phyloP scores from a whole-genome alignment of 2,888 invertebrate species.

The Folsomia candida region DNA sequence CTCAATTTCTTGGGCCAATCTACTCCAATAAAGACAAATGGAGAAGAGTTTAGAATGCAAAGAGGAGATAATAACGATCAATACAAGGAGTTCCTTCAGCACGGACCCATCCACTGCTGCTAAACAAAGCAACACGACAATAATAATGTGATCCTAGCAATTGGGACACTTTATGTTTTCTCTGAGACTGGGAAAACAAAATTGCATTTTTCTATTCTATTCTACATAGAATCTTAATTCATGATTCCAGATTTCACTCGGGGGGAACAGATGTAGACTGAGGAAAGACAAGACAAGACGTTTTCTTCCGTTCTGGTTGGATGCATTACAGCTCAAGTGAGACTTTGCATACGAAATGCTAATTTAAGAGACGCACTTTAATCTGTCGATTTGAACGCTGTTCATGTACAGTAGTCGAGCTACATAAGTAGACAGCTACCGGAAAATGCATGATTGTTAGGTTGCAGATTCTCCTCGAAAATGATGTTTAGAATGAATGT shows the following conservation, averaged over 20 bases:
- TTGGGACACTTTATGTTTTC: neutral
- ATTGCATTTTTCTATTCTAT: neutral
- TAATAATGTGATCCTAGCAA: neutral
- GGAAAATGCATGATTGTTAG: too few species aligned
- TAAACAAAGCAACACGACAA: neutral
- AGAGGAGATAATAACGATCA: constrained; percentile 1
- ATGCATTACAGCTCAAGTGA: constrained; percentile 18
- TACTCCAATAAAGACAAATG: neutral
- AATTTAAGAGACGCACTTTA: constrained; percentile 27
- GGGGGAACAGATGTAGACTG: neutral
- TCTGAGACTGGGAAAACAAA: neutral
- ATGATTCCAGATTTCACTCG: neutral
- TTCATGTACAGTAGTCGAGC: constrained; percentile 24
- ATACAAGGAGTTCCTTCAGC: neutral
- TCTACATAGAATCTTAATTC: neutral
- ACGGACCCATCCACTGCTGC: neutral
- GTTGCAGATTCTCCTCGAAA: too few species aligned
- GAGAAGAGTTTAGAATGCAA: neutral
- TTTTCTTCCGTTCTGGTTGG: neutral
- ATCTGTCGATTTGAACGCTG: constrained; percentile 40
- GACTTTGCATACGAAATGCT: constrained; percentile 29
- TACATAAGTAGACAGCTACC: constrained; percentile 10
- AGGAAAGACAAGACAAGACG: neutral
- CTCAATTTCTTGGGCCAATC: neutral
- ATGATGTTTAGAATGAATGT: too few species aligned